These are phyloP conservation scores for Heliconius nattereri DNA, from an alignment of 1,140 invertebrate genomes.

Conservation along the genomic window DNA sequence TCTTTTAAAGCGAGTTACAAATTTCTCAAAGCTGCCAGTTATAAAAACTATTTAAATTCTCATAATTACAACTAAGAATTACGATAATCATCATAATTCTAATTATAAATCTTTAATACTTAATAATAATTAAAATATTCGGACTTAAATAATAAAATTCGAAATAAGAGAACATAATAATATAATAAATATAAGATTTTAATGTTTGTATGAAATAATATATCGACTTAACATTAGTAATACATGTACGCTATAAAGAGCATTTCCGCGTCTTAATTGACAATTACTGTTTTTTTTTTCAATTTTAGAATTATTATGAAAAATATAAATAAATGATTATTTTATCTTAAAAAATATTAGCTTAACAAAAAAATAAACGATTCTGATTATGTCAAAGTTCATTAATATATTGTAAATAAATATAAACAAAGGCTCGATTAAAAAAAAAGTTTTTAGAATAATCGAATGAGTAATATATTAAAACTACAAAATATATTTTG, in stretches of 20 bases:
- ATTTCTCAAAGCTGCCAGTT: background rate
- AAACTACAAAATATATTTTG: background rate
- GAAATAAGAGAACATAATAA: constrained; percentile 7
- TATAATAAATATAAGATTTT: background rate
- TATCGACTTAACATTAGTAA: background rate
- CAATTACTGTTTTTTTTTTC: background rate
- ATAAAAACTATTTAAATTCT: background rate
- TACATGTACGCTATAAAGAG: background rate
- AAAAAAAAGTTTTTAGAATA: background rate
- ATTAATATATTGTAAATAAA: background rate
- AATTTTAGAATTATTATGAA: too few species aligned
- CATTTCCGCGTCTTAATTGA: background rate
- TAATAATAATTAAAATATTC: constrained; percentile 9
- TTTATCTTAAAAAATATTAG: too few species aligned
- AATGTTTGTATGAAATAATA: background rate
- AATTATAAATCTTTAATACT: background rate
- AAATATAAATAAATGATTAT: too few species aligned
- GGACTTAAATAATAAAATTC: constrained; percentile 3
- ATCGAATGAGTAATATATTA: background rate
- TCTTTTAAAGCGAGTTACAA: constrained; percentile 2
- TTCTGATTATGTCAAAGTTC: too few species aligned
- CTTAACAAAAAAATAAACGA: too few species aligned
- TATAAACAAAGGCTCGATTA: background rate
- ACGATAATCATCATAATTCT: background rate
- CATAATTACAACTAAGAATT: background rate